Evolutionary conservation across 2,888 invertebrate genomes (phyloP).

Genomic region (Scrobipalpa costella): DNA sequence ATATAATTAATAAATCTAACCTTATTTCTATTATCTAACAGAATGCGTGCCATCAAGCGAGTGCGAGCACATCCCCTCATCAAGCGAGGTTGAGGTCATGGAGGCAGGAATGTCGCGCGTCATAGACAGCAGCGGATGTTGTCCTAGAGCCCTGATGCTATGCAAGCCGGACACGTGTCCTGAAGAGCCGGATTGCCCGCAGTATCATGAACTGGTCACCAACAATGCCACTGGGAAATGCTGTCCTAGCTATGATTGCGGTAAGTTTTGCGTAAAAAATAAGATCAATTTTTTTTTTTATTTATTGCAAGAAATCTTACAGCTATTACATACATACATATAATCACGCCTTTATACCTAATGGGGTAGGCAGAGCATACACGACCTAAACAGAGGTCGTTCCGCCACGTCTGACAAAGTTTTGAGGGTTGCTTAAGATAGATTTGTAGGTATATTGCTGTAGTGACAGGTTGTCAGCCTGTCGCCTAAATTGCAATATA

Average conservation of each 20-base stretch:
- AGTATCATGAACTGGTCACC: slow-evolving; percentile 74
- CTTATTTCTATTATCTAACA: slow-evolving; percentile 44
- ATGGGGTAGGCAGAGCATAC: too few relatives aligned
- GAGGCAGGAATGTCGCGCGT: slow-evolving; percentile 83
- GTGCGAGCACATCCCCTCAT: slow-evolving; percentile 78
- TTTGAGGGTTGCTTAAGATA: too few relatives aligned
- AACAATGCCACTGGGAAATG: slow-evolving; percentile 74
- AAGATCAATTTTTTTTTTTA: too few relatives aligned
- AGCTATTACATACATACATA: too few relatives aligned
- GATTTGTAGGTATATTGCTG: too few relatives aligned
- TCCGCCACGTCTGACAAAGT: too few relatives aligned
- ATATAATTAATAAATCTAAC: too few relatives aligned
- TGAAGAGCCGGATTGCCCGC: slow-evolving; percentile 78
- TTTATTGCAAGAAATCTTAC: too few relatives aligned
- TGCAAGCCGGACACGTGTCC: slow-evolving; percentile 86
- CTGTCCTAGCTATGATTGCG: slow-evolving; percentile 85
- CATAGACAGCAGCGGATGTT: slow-evolving; percentile 83
- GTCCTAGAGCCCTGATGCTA: slow-evolving; percentile 81
- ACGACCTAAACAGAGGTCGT: too few relatives aligned
- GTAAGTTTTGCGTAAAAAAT: slow-evolving; percentile 65
- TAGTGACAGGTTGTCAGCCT: too few relatives aligned
- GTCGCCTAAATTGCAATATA: too few relatives aligned
- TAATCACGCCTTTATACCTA: too few relatives aligned
- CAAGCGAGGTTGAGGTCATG: slow-evolving; percentile 69
- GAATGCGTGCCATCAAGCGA: slow-evolving; percentile 88